Percentiles rank a stretch among this genome's conserved stretches.
phyloP scores from a whole-genome alignment of 2,888 invertebrate genomes.

The Trichacis sp. region DNA sequence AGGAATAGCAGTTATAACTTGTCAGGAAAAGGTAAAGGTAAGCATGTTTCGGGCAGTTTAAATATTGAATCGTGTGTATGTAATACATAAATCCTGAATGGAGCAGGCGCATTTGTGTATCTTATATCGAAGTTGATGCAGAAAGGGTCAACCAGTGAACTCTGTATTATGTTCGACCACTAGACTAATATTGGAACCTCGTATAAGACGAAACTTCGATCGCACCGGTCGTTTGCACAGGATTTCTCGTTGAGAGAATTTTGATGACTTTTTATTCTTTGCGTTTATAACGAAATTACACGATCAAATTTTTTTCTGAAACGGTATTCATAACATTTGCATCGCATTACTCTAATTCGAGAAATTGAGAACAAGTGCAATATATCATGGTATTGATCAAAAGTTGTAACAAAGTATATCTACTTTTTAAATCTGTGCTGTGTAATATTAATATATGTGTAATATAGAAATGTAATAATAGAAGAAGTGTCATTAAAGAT shows the following conservation, averaged over 20 bases:
- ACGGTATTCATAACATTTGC: too few relatives aligned
- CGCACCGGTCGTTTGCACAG: background rate
- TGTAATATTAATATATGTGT: too few relatives aligned
- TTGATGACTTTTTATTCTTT: too few relatives aligned
- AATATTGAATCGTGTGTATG: background rate
- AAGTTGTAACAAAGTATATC: too few relatives aligned
- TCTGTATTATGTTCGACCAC: background rate
- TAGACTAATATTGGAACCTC: background rate
- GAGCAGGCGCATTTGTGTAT: slow-evolving; percentile 3
- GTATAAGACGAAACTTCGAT: background rate
- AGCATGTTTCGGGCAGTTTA: background rate
- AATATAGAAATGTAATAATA: too few relatives aligned
- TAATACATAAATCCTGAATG: slow-evolving; percentile 3
- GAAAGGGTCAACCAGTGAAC: background rate
- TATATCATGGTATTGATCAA: too few relatives aligned
- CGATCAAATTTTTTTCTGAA: too few relatives aligned
- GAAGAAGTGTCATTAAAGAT: too few relatives aligned
- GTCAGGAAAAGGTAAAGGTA: background rate
- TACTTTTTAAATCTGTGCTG: too few relatives aligned
- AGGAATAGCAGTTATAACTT: background rate
- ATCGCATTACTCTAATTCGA: too few relatives aligned
- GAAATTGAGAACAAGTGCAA: too few relatives aligned
- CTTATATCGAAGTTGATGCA: background rate
- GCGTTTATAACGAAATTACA: too few relatives aligned
- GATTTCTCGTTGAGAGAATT: background rate